Conservation (phyloP, 2,888 invertebrate species). For the Drosophila tanythrix region DNA sequence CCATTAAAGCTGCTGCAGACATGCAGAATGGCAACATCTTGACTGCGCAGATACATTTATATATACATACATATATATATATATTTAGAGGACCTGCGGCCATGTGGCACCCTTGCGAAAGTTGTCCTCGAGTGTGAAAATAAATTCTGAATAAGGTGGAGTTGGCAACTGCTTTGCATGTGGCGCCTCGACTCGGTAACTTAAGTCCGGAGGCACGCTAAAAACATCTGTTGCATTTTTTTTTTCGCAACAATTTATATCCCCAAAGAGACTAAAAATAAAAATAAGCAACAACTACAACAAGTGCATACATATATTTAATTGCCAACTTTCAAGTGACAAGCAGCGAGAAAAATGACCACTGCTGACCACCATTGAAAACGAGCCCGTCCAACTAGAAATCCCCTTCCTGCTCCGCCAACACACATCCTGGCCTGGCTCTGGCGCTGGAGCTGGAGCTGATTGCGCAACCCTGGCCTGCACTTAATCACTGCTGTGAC, state of each 20-base stretch:
- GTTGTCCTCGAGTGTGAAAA: constrained; percentile 81
- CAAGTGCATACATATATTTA: constrained; percentile 61
- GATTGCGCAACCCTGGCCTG: constrained; percentile 15
- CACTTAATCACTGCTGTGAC: constrained; percentile 77
- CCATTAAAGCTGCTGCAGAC: constrained; percentile 80
- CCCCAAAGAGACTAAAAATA: constrained; percentile 34
- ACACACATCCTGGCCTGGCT: constrained; percentile 45
- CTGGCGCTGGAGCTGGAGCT: constrained; percentile 13
- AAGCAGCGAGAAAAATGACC: constrained; percentile 74
- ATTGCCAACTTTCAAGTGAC: constrained; percentile 80
- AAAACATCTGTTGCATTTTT: constrained; percentile 75
- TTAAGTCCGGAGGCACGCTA: constrained; percentile 40
- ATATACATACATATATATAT: constrained; percentile 28
- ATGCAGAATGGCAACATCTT: constrained; percentile 77
- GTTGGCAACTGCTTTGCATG: constrained; percentile 72
- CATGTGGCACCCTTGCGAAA: constrained; percentile 67
- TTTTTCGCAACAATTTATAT: constrained; percentile 67
- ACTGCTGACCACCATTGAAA: constrained; percentile 46
- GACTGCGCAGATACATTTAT: constrained; percentile 63
- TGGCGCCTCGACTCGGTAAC: constrained; percentile 24
- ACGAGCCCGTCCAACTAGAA: constrained; percentile 39
- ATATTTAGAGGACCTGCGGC: constrained; percentile 40
- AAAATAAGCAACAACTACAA: constrained; percentile 22
- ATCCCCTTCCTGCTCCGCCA: constrained; percentile 46
- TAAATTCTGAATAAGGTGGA: constrained; percentile 76